Percentiles rank a stretch among this genome's conserved stretches.
Evolutionary conservation across 2,113 vertebrate species (phyloP).

Genomic region (Parus major): DNA sequence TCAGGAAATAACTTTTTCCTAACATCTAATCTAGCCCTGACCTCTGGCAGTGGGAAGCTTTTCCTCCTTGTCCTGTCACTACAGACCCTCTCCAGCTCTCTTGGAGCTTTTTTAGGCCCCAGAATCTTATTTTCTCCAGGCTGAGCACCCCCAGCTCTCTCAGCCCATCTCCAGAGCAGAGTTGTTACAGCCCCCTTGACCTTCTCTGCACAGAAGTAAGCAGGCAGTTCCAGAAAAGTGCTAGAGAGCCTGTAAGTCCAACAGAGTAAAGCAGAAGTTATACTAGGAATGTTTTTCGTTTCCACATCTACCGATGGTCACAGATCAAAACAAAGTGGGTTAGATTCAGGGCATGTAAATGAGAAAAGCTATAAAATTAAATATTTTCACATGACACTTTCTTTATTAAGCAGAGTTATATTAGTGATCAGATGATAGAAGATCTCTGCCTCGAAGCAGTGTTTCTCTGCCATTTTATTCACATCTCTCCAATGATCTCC

Average conservation of each 20-base stretch:
- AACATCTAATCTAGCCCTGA: rapidly evolving
- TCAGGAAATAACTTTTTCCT: neutral
- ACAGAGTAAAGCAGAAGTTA: rapidly evolving
- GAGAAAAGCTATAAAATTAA: neutral
- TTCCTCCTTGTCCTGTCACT: neutral
- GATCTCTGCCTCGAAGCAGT: neutral
- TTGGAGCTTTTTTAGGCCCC: neutral
- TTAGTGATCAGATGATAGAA: neutral
- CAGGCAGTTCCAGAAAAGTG: neutral
- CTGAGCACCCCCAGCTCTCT: neutral
- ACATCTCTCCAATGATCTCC: neutral
- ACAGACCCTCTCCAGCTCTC: neutral
- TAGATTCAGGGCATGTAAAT: neutral
- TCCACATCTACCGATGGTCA: neutral
- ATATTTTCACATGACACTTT: neutral
- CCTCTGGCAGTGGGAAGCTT: neutral
- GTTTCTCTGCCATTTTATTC: neutral
- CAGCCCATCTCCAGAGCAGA: neutral
- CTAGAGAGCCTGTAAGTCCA: neutral
- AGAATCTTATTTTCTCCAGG: neutral
- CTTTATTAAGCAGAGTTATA: neutral
- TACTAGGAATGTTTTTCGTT: neutral
- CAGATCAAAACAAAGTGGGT: neutral
- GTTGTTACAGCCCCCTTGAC: neutral
- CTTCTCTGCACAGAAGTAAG: neutral